A percentile compares a stretch with the other conserved stretches of the same genome.
These are phyloP conservation scores for Euspilapteryx auroguttella DNA, from an alignment of 2,888 invertebrate species.

Conservation along the genomic window DNA sequence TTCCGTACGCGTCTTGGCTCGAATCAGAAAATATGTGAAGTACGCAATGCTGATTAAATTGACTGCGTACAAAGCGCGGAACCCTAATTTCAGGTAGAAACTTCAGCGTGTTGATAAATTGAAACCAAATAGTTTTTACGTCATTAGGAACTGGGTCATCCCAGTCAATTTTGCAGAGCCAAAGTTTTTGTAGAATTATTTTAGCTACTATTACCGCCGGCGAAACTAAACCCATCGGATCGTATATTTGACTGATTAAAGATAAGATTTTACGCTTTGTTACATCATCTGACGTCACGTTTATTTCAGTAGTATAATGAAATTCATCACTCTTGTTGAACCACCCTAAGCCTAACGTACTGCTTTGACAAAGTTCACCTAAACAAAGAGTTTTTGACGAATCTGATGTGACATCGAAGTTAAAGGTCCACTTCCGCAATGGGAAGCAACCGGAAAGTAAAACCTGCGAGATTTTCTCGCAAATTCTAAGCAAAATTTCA, in stretches of 20 bases:
- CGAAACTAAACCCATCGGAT: neutral
- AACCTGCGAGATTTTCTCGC: neutral
- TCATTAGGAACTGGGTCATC: neutral
- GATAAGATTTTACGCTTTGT: neutral
- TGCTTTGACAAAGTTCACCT: neutral
- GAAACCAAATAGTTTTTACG: neutral
- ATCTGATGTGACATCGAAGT: neutral
- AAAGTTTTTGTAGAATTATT: no score
- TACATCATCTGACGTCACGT: neutral
- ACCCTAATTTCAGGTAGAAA: neutral
- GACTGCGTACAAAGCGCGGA: neutral
- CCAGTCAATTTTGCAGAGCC: no score
- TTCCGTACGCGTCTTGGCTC: neutral
- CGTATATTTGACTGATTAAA: neutral
- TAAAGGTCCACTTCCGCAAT: neutral
- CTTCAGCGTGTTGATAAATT: neutral
- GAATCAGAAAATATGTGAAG: neutral
- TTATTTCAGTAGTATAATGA: neutral
- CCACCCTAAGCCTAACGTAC: neutral
- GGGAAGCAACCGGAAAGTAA: neutral
- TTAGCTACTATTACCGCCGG: neutral
- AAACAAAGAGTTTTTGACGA: neutral
- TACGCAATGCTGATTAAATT: neutral
- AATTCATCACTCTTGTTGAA: no score
- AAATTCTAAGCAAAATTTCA: neutral